These are phyloP conservation scores for Leptopilina myrica DNA, from an alignment of 2,888 invertebrate genomes.

Conservation along the genomic window DNA sequence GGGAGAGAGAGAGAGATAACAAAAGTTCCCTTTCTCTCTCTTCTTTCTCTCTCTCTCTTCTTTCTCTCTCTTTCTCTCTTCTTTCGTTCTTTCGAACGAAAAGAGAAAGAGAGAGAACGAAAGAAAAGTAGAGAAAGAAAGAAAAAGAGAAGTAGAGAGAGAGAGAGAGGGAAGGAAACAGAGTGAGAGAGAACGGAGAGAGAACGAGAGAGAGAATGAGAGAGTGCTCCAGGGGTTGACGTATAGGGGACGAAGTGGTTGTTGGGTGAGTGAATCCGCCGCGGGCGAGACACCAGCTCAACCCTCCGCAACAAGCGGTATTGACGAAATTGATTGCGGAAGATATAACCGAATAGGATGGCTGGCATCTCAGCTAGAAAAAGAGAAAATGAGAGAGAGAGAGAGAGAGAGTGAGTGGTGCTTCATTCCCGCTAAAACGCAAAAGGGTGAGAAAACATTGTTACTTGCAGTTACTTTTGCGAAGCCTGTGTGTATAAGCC, in stretches of 20 bases:
- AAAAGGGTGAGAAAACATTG: slow-evolving; percentile 74
- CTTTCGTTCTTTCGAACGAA: no score
- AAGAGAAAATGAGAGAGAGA: slow-evolving; percentile 3
- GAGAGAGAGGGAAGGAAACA: no score
- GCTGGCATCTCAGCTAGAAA: slow-evolving; percentile 48
- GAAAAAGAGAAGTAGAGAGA: neutral
- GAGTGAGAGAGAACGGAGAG: no score
- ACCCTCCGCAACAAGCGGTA: slow-evolving; percentile 72
- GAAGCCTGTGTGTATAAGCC: slow-evolving; percentile 50
- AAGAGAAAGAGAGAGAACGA: slow-evolving; percentile 21
- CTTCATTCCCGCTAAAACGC: slow-evolving; percentile 62
- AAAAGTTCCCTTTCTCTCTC: no score
- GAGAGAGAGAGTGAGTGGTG: slow-evolving; percentile 43
- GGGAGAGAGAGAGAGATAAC: neutral
- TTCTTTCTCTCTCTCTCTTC: no score
- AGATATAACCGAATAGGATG: slow-evolving; percentile 63
- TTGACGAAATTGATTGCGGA: slow-evolving; percentile 74
- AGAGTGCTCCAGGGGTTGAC: slow-evolving; percentile 49
- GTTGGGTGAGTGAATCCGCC: slow-evolving; percentile 60
- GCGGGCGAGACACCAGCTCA: slow-evolving; percentile 68
- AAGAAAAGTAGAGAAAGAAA: no score
- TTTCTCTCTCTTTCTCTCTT: no score
- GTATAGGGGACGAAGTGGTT: slow-evolving; percentile 56
- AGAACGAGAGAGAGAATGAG: neutral
- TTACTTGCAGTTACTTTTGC: slow-evolving; percentile 71